A percentile compares a stretch with the other conserved stretches of the same genome.
These are phyloP conservation scores for Megaptera novaeangliae DNA, from an alignment of 2,113 vertebrate species.

Conservation along the genomic window DNA sequence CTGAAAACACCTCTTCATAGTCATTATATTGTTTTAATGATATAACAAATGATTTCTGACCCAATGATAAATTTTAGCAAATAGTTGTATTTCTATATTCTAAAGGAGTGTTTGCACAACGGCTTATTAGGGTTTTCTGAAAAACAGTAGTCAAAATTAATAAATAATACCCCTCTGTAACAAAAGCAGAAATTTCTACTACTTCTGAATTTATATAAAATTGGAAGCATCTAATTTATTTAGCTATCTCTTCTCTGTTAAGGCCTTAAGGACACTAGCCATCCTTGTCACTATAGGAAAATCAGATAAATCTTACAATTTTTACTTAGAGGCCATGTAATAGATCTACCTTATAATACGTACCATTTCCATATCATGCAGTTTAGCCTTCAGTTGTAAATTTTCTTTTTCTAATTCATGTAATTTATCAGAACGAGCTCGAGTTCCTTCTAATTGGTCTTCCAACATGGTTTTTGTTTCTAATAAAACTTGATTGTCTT, in stretches of 20 bases:
- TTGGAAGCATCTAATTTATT: neutral
- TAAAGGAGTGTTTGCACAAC: neutral
- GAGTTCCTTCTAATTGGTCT: slow-evolving; percentile 92
- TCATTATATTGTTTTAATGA: neutral
- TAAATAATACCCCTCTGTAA: neutral
- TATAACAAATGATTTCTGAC: neutral
- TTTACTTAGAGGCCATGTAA: neutral
- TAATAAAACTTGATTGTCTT: slow-evolving; percentile 97
- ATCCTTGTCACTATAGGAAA: neutral
- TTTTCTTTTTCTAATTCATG: slow-evolving; percentile 98
- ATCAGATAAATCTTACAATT: neutral
- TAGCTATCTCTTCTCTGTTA: neutral
- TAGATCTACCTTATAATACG: slow-evolving; percentile 49
- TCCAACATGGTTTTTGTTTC: slow-evolving; percentile 98
- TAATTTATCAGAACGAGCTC: slow-evolving; percentile 94
- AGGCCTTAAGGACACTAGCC: neutral
- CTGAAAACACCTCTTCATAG: neutral
- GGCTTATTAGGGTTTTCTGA: neutral
- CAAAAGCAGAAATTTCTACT: slow-evolving; percentile 12
- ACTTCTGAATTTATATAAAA: neutral
- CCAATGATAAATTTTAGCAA: slow-evolving; percentile 6
- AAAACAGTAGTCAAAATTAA: slow-evolving; percentile 8
- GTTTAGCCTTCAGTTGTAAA: slow-evolving; percentile 94
- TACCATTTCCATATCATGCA: slow-evolving; percentile 98
- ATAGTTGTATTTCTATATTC: neutral